Evolutionary conservation across 2,888 invertebrate species (phyloP).

Genomic region (Rhyacophila evoluta): DNA sequence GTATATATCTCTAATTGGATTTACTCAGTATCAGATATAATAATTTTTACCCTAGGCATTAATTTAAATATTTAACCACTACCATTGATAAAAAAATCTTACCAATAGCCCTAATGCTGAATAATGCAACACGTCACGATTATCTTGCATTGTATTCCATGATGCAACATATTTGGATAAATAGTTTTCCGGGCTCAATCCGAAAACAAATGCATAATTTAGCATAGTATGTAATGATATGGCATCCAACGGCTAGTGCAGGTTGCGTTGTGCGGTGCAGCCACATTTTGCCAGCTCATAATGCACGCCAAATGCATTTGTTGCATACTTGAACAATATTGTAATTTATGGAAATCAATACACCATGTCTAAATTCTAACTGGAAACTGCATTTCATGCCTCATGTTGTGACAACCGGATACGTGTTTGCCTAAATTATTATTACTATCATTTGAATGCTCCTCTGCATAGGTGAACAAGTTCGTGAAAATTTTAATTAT

Average conservation of each 20-base stretch:
- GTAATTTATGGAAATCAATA: slow-evolving; percentile 53
- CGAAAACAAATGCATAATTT: not conserved
- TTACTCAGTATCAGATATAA: too few relatives aligned
- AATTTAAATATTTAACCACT: too few relatives aligned
- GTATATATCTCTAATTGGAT: too few relatives aligned
- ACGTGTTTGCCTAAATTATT: slow-evolving; percentile 10
- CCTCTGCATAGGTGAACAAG: not conserved
- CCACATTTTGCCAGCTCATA: slow-evolving; percentile 15
- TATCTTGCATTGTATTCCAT: not conserved
- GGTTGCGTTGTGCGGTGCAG: not conserved
- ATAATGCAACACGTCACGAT: not conserved
- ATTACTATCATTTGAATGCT: slow-evolving; percentile 4
- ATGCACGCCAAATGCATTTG: slow-evolving; percentile 50
- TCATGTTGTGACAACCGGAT: slow-evolving; percentile 6
- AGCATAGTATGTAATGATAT: too few relatives aligned
- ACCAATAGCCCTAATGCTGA: too few relatives aligned
- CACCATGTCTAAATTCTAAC: slow-evolving; percentile 34
- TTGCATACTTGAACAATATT: slow-evolving; percentile 51
- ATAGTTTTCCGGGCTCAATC: not conserved
- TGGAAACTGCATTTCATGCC: not conserved
- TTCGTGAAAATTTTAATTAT: not conserved
- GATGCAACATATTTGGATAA: not conserved
- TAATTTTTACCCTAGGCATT: too few relatives aligned
- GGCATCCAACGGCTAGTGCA: not conserved
- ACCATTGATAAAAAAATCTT: too few relatives aligned